Percentiles rank a stretch among this genome's conserved stretches.
Conservation (phyloP, 2,797 vertebrate genomes). For the Phoebastria nigripes region DNA sequence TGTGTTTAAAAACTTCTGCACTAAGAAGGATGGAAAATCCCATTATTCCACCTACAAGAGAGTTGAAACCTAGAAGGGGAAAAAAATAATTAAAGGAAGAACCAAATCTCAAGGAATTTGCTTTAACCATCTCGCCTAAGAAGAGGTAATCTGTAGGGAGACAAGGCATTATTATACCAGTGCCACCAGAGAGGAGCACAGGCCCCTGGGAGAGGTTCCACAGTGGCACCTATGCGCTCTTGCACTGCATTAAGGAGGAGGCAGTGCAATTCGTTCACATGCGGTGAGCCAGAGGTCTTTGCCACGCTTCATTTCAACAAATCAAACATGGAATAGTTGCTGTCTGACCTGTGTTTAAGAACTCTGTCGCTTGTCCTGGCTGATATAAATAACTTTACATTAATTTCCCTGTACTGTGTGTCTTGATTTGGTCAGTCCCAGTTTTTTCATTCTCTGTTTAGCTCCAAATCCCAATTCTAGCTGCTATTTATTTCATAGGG, state of each 20-base stretch:
- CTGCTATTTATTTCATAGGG: background rate
- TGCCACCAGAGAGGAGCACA: too few species aligned
- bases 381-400: background rate
- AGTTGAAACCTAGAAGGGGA: conserved; percentile 89
- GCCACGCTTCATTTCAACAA: background rate
- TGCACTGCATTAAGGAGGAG: accelerated
- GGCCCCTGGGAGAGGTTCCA: too few species aligned
- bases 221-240: too few species aligned
- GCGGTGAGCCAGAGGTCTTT: background rate
- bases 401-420: background rate
- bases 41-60: conserved; percentile 92
- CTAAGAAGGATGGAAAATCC: conserved; percentile 97
- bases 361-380: background rate
- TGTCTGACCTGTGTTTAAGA: background rate
- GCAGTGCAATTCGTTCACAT: accelerated
- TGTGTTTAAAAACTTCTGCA: conserved; percentile 91
- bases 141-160: background rate
- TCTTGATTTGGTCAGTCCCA: background rate
- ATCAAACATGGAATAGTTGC: background rate
- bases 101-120: background rate
- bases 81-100: background rate
- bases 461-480: background rate
- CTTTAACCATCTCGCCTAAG: background rate
- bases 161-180: background rate
- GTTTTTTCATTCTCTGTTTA: background rate